phyloP scores from a whole-genome alignment of 2,888 invertebrate genomes.

The Cephus pulcher region DNA sequence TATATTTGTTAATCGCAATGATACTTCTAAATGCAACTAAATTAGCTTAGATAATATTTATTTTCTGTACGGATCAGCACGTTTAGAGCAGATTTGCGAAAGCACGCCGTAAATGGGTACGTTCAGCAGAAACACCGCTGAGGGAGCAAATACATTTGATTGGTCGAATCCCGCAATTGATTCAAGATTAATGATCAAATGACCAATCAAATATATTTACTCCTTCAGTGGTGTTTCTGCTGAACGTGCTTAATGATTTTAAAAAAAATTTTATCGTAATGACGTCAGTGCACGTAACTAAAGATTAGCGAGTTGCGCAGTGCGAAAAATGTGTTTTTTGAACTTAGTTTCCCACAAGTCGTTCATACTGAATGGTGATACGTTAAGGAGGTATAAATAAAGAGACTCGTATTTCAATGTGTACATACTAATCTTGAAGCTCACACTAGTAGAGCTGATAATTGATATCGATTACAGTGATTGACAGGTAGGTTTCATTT shows the following conservation, averaged over 20 bases:
- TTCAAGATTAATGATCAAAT: too few relatives aligned
- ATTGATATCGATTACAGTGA: neutral
- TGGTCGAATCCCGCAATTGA: too few relatives aligned
- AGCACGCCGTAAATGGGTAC: neutral
- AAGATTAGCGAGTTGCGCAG: neutral
- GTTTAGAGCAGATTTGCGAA: neutral
- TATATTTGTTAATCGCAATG: neutral
- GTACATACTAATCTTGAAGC: neutral
- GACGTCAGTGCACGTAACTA: neutral
- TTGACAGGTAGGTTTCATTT: neutral
- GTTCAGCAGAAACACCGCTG: too few relatives aligned
- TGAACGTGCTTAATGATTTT: too few relatives aligned
- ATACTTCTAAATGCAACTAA: neutral
- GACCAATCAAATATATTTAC: too few relatives aligned
- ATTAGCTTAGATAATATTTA: neutral
- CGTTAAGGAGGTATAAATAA: neutral
- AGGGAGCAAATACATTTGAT: too few relatives aligned
- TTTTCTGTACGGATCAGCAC: neutral
- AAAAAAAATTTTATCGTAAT: neutral
- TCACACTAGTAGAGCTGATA: neutral
- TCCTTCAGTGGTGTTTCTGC: too few relatives aligned
- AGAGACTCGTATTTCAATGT: neutral
- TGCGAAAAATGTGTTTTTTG: neutral
- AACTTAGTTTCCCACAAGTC: neutral
- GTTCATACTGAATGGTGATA: neutral